Conservation (phyloP, 2,113 vertebrate genomes). For the Bubo blakistoni region DNA sequence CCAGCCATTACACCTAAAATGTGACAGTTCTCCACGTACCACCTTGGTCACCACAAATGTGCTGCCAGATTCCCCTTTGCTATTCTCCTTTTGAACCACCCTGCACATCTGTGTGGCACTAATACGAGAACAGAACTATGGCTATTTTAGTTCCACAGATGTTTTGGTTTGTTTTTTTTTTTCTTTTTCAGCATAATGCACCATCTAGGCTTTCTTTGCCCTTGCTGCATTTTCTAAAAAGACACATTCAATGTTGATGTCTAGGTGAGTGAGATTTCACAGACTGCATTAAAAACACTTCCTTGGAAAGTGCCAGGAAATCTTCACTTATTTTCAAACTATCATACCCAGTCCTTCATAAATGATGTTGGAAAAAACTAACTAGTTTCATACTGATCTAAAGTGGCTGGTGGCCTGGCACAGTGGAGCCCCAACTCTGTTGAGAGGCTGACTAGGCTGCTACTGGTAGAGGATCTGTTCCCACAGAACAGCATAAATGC, state of each 20-base stretch:
- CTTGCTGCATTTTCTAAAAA: not conserved
- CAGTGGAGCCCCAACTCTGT: not conserved
- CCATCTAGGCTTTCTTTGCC: not conserved
- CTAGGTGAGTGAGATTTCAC: not conserved
- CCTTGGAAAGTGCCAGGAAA: not conserved
- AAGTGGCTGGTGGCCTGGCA: not conserved
- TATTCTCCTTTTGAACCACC: not conserved
- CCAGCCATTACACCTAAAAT: not conserved
- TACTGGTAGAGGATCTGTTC: not conserved
- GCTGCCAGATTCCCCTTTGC: not conserved
- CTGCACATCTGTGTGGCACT: not conserved
- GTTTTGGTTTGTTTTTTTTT: not conserved
- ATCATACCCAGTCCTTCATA: not conserved
- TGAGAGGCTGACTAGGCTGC: not conserved
- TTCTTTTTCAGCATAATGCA: not conserved
- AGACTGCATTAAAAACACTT: not conserved
- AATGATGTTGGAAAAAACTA: not conserved
- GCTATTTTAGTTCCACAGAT: not conserved
- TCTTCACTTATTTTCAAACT: not conserved
- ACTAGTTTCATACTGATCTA: not conserved
- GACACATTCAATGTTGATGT: not conserved
- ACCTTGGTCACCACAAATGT: not conserved
- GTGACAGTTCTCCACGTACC: rapidly evolving
- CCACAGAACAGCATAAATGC: not conserved
- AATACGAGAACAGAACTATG: not conserved